Conservation (phyloP, 2,113 vertebrate genomes). For the Antidorcas marsupialis region DNA sequence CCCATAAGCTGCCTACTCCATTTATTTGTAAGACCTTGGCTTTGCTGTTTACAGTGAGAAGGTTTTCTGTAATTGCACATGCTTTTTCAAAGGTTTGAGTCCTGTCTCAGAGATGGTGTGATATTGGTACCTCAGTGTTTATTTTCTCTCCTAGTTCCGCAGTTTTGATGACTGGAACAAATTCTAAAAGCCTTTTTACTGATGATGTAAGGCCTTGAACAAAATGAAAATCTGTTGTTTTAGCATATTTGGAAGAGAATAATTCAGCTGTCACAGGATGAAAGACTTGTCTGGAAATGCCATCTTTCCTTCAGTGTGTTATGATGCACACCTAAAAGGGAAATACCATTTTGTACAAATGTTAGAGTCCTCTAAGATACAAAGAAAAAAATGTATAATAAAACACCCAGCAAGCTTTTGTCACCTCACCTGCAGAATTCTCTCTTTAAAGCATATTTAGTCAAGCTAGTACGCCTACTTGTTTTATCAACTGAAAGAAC, state of each 20-base stretch:
- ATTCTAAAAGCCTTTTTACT: constrained; percentile 68
- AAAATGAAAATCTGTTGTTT: constrained; percentile 74
- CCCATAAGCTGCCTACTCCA: constrained; percentile 67
- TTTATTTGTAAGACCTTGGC: constrained; percentile 72
- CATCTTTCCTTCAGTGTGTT: constrained; percentile 52
- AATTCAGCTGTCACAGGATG: constrained; percentile 74
- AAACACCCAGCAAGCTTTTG: constrained; percentile 17
- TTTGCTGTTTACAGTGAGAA: constrained; percentile 64
- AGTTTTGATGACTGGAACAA: constrained; percentile 72
- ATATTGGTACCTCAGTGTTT: constrained; percentile 58
- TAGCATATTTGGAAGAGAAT: constrained; percentile 74
- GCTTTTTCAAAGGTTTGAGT: constrained; percentile 65
- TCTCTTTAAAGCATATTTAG: constrained; percentile 37
- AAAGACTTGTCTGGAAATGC: constrained; percentile 72
- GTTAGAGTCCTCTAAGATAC: constrained; percentile 30
- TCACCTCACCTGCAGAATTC: constrained; percentile 48
- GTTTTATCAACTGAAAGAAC: constrained; percentile 55
- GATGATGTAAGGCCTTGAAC: constrained; percentile 64
- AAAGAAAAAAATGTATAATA: constrained; percentile 52
- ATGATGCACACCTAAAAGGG: constrained; percentile 61
- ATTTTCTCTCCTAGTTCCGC: constrained; percentile 26
- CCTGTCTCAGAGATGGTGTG: background rate
- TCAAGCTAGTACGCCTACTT: constrained; percentile 17
- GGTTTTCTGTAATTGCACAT: constrained; percentile 62
- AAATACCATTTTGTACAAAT: constrained; percentile 52